phyloP scores from a whole-genome alignment of 53 echinoderm and acorn worm species.

The Hippasteria phrygiana region DNA sequence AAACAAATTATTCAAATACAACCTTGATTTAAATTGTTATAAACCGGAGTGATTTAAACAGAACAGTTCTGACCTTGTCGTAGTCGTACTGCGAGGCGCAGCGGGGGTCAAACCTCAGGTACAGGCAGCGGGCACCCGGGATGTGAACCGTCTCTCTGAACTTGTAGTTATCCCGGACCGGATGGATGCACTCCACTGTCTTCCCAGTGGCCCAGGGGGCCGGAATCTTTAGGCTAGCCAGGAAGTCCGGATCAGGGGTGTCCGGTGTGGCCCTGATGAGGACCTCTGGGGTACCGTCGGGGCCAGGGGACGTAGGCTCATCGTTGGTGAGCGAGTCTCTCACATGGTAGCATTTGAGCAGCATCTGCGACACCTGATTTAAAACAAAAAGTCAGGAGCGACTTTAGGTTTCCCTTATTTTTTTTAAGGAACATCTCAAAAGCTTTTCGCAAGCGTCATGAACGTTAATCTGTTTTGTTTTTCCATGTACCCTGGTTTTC shows the following conservation, averaged over 20 bases:
- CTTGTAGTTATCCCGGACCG: slow-evolving; percentile 92
- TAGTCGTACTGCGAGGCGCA: slow-evolving; percentile 94
- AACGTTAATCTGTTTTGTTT: too few species aligned
- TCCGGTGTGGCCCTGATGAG: background rate
- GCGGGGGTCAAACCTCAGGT: slow-evolving; percentile 83
- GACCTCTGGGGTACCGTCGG: background rate
- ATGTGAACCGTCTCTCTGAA: slow-evolving; percentile 93
- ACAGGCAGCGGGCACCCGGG: slow-evolving; percentile 85
- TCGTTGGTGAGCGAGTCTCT: slow-evolving; percentile 21
- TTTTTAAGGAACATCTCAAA: too few species aligned
- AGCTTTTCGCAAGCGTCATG: too few species aligned
- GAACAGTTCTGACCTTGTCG: slow-evolving; percentile 76
- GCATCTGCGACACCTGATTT: slow-evolving; percentile 55
- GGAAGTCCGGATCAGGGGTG: slow-evolving; percentile 65
- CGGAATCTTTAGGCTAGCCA: slow-evolving; percentile 82
- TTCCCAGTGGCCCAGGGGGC: slow-evolving; percentile 93
- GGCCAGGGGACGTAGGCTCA: slow-evolving; percentile 15
- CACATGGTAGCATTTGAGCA: slow-evolving; percentile 48
- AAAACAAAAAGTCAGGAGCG: background rate
- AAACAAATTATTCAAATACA: too few species aligned
- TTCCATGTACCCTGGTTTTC: too few species aligned
- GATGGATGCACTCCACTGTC: slow-evolving; percentile 90
- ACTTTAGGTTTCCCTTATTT: too few species aligned
- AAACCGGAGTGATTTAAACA: background rate
- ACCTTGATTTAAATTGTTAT: too few species aligned